Percentiles rank a stretch among this genome's conserved stretches.
phyloP scores from a whole-genome alignment of 1,140 invertebrate species.

The Macrobrachium rosenbergii region DNA sequence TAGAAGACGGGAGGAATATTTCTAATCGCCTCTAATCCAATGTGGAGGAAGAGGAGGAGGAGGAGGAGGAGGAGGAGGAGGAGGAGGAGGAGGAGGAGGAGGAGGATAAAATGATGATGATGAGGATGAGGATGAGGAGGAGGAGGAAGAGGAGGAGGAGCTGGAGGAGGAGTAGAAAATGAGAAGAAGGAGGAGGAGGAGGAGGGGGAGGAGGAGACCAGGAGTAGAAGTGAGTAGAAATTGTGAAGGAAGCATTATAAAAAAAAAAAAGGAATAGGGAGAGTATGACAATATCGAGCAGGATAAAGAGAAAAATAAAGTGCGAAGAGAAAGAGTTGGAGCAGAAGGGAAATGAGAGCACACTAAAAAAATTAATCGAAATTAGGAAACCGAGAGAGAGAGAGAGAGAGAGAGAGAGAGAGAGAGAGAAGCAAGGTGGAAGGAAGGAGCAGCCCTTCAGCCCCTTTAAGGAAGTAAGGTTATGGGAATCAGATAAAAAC shows the following conservation, averaged over 20 bases:
- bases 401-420: background rate
- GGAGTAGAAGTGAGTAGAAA: background rate
- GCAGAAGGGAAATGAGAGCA: background rate
- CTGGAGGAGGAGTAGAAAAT: background rate
- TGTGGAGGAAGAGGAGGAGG: background rate
- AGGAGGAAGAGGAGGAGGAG: background rate
- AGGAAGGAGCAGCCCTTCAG: too few species aligned
- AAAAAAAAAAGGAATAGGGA: background rate
- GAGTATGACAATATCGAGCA: background rate
- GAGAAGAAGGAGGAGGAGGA: background rate
- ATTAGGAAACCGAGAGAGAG: too few species aligned
- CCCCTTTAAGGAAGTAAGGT: too few species aligned
- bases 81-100: background rate
- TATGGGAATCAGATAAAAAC: too few species aligned
- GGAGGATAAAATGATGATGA: too few species aligned
- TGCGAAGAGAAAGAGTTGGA: background rate
- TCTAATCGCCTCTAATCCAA: too few species aligned
- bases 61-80: background rate
- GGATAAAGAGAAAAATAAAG: background rate
- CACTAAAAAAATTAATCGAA: background rate
- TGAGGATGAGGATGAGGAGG: too few species aligned
- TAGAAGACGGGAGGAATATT: background rate
- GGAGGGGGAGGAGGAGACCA: background rate
- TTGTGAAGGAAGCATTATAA: background rate
- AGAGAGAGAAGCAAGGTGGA: background rate